Base-by-base conservation (phyloP, 2,888 invertebrate genomes). In the Lasioglossum zephyrum region DNA sequence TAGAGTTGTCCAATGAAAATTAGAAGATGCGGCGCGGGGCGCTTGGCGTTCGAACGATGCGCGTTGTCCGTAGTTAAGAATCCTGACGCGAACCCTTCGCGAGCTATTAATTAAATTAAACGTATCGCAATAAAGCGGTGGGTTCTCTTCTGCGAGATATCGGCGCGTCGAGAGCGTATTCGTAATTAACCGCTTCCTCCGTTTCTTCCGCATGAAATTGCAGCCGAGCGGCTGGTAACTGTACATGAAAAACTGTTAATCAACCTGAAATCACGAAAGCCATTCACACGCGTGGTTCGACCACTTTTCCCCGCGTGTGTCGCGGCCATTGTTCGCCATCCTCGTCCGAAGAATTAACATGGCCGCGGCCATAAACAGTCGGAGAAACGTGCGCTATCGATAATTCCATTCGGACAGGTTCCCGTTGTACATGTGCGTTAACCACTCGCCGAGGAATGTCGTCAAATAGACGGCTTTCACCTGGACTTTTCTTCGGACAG, bases 241-340 rank as follows among this genome's bases (percentile, higher is more conserved):
- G 84, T 84, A 85, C 79, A 69, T 79, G 79, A 76, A 85, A 85
- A 85, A 85, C 85, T 85, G 84, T 85, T 85, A 84, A 85, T 85
- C 84, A 84, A 84, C 84, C 85, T 85, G 79, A 79, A 85, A 85
- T 84, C 26, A 60, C 72, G 49, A 76, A 79, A 75, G 47, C 22
- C 53, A 63, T 77, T 83, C 75, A 16, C 73, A 41, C 73, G 69
- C 39, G 63, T n/a, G 13, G 22, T n/a, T 66, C 44, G 57, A 70
- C 31, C 31, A 73, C 16, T 70, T 76, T 66, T 77, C 18, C 36
- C 16, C 69, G 41, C 2, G 39, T 41, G 13, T 31, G 53, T 84
- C 41, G 31, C 69, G 77, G 26, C 13, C 49, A 26, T 60, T 44
- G 73, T 73, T 72, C 26, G 18, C 4, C 16, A 9, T 63, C 26